Percentiles rank a stretch among this genome's conserved stretches.
These are phyloP conservation scores for Isotomurus palustris DNA, from an alignment of 2,888 invertebrate species.

Conservation along the genomic window DNA sequence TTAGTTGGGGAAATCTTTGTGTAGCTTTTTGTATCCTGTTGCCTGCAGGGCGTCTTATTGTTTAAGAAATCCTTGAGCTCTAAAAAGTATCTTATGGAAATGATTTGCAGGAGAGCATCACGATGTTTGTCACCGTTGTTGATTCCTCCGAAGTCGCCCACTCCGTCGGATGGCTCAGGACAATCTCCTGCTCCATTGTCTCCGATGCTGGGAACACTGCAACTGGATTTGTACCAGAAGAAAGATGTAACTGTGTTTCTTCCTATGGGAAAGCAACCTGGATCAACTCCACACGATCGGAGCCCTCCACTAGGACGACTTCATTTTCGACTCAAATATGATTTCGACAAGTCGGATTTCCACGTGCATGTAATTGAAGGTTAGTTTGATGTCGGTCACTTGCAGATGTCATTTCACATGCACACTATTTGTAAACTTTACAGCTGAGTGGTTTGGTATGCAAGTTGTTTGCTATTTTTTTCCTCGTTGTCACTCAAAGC, in stretches of 20 bases:
- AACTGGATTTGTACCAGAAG: constrained; percentile 79
- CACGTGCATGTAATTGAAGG: constrained; percentile 90
- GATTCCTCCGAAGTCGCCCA: constrained; percentile 54
- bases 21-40: too few relatives aligned
- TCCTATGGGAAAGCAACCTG: constrained; percentile 54
- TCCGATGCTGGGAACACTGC: constrained; percentile 68
- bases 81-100: too few relatives aligned
- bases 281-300: constrained; percentile 56
- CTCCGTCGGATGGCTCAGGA: constrained; percentile 49
- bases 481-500: too few relatives aligned
- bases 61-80: too few relatives aligned
- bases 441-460: too few relatives aligned
- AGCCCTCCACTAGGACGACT: constrained; percentile 62
- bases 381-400: constrained; percentile 50
- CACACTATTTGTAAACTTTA: too few relatives aligned
- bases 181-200: constrained; percentile 51
- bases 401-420: too few relatives aligned
- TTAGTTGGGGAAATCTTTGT: too few relatives aligned
- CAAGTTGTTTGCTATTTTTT: too few relatives aligned
- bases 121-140: constrained; percentile 72
- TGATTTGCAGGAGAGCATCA: constrained; percentile 39
- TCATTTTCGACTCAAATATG: constrained; percentile 79
- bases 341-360: constrained; percentile 82
- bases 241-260: constrained; percentile 73
- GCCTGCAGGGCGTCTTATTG: too few relatives aligned